Base-by-base conservation (phyloP, 1,140 invertebrate species). In the Drosophila seguyi region DNA sequence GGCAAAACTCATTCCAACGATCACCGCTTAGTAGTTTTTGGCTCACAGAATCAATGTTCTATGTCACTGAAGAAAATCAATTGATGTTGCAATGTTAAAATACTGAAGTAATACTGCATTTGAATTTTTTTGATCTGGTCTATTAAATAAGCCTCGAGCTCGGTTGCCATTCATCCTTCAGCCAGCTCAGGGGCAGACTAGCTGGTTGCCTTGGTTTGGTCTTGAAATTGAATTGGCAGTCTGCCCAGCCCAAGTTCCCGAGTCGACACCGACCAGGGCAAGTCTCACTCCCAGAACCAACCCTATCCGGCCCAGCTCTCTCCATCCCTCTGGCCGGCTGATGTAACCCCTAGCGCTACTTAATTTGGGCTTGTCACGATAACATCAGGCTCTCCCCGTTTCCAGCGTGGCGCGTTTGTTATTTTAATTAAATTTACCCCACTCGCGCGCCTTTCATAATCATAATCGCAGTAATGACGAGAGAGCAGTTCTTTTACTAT, bases 291-390 rank as follows among this genome's bases (percentile, higher is more conserved):
- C 39, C 36, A 27, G 8, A 13, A 36, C 36, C 44, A 16, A 22
- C 31, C 31, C 29, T 5, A 8, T 52, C 27, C 48, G n/a, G 39
- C n/a, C 27, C 13, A 18, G 31, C 52, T 53, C 52, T 25, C 36
- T 34, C n/a, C 36, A 59, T 44, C 34, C 39, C 29, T 8, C 57
- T 75, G 58, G 31, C 41, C 53, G 65, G 59, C 66, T 87, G 84
- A 87, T 87, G 84, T 87, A 87, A 87, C 67, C 84, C 73, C 63
- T 61, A 47, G 65, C n/a, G 74, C 56, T 57, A 61, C 78, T 90
- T 90, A 81, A 90, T 90, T 90, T 90, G 81, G 78, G 82, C 71
- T 90, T 90, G 85, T 90, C 85, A 90, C 85, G 85, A 85, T 85
- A 90, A 61, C 67, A 90, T 90, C 78, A 52, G 47, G 62, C 75